Evolutionary conservation across 2,888 invertebrate genomes (phyloP), one percentile per base, ranked within the genome.

Genomic region (Dione juno): DNA sequence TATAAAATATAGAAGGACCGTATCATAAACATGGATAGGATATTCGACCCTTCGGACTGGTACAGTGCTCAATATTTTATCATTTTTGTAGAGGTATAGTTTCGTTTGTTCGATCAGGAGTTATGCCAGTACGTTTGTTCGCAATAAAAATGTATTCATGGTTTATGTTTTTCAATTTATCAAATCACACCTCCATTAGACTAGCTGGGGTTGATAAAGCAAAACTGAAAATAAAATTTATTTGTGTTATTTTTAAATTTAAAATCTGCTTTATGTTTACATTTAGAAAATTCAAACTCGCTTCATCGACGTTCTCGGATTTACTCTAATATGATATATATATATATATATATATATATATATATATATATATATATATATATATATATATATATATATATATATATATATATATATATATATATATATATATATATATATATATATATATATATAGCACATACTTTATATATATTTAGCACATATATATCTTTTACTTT

Each of bases 21-120:
- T 28, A 10, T 11, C n/a, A 21, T 28, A 35, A 11, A 10, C 37
- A 40, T 65, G 67, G 59, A 43, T 37, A 21, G 37, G 63, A 70
- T 53, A 40, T 70, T 72, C 16, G 63, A 65, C 13, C 43, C 54
- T 59, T 28, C 9, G 43, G 28, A 45, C 28, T 6, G 19, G 53
- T 45, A 35, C 41, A 37, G 35, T 58, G 54, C 45, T 69, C 69
- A 69, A 71, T 74, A 67, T 69, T 71, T 71, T 66, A 69, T 67
- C 54, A 67, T 65, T 65, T 74, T 71, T 69, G 45, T 52, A 54
- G 65, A 61, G 63, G 41, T 54, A 67, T 54, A 67, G 59, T 73
- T 69, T 69, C 54, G 50, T 69, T 69, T 66, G 65, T 73, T 65
- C 66, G 28, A 66, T 69, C 50, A 54, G 63, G 66, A 40, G 64